Evolutionary conservation across 2,797 vertebrate genomes (phyloP).

Genomic region (Pseudochromis fuscus): DNA sequence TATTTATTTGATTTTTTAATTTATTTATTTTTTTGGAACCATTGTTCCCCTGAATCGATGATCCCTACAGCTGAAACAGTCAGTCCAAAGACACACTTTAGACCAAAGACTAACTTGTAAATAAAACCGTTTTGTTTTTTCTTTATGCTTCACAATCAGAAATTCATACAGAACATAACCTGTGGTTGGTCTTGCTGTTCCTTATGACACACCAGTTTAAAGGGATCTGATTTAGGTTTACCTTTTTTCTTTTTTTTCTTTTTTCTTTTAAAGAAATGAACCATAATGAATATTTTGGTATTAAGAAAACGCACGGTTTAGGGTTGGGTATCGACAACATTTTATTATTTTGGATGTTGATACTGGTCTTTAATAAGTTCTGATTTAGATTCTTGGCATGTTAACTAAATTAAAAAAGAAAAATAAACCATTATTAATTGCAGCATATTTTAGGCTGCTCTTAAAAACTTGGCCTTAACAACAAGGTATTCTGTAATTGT

Average conservation of each 20-base stretch:
- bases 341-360: constrained; percentile 4
- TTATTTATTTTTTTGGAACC: constrained; percentile 68
- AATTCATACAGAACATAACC: constrained; percentile 74
- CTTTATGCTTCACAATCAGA: constrained; percentile 54
- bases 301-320: constrained; percentile 25
- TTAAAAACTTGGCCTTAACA: neutral
- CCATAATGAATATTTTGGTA: constrained; percentile 23
- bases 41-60: constrained; percentile 78
- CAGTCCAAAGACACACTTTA: constrained; percentile 80
- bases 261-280: no score
- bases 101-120: constrained; percentile 86
- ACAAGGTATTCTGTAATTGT: neutral
- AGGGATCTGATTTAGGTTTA: constrained; percentile 46
- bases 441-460: neutral
- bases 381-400: neutral
- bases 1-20: neutral
- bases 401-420: neutral
- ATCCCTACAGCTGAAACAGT: constrained; percentile 97
- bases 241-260: no score
- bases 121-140: constrained; percentile 64
- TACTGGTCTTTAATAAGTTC: constrained; percentile 14
- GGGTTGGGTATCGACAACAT: constrained; percentile 60
- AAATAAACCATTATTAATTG: neutral
- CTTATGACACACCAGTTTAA: constrained; percentile 91
- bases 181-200: constrained; percentile 96